Conservation (phyloP, 2,113 vertebrate species). For the Pedionomus torquatus region DNA sequence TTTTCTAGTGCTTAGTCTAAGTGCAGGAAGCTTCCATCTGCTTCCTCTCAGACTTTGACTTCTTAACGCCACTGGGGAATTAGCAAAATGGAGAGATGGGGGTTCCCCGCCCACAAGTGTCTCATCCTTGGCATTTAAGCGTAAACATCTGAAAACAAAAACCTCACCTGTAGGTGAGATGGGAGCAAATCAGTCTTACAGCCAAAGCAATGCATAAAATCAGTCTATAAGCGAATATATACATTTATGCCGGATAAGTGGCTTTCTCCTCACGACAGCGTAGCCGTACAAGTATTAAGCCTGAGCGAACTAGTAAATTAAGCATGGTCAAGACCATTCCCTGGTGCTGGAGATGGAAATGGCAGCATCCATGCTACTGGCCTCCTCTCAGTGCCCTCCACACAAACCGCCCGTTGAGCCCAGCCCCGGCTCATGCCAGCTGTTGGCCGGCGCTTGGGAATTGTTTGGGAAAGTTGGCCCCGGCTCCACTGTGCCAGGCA, state of each 20-base stretch:
- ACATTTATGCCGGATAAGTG: neutral
- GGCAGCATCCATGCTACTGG: rapidly evolving
- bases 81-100: neutral
- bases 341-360: neutral
- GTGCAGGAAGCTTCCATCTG: neutral
- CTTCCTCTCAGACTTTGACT: neutral
- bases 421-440: neutral
- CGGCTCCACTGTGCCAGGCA: neutral
- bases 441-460: neutral
- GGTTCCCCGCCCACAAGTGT: rapidly evolving
- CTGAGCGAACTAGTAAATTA: neutral
- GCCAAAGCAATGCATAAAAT: neutral
- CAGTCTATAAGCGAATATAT: neutral
- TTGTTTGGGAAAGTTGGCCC: constrained; percentile 49
- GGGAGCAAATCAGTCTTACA: neutral
- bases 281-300: neutral
- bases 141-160: neutral
- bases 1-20: neutral
- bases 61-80: neutral
- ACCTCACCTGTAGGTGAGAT: neutral
- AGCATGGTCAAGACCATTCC: rapidly evolving
- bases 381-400: neutral
- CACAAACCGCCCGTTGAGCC: neutral
- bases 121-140: neutral
- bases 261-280: neutral